Conservation (phyloP, 2,888 invertebrate species). For the Mycogona germanica region DNA sequence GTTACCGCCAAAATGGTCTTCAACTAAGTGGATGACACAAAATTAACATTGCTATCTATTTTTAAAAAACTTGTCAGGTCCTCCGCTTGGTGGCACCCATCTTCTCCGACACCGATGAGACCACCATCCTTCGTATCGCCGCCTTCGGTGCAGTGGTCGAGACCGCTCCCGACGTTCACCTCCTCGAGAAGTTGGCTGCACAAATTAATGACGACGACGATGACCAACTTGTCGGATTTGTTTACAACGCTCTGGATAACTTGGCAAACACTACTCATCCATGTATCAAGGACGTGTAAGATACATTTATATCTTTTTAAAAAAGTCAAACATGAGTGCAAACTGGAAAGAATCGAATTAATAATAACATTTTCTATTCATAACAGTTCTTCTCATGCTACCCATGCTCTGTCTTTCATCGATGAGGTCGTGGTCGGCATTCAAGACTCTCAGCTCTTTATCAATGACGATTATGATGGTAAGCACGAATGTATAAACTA, state of each 20-base stretch:
- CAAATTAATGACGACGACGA: conserved; percentile 6
- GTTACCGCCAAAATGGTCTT: background rate
- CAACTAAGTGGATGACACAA: background rate
- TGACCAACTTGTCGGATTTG: conserved; percentile 3
- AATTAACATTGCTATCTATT: background rate
- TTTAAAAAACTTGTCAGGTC: background rate
- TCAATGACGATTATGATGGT: conserved; percentile 2
- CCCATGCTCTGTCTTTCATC: background rate
- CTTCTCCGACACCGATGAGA: background rate
- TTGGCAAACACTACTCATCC: conserved; percentile 10
- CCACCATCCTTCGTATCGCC: conserved; percentile 1
- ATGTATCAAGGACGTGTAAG: conserved; percentile 10
- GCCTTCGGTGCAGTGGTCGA: background rate
- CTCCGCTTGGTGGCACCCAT: background rate
- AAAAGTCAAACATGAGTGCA: no score
- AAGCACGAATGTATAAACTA: background rate
- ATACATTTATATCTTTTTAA: no score
- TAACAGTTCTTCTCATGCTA: conserved; percentile 9
- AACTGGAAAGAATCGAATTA: no score
- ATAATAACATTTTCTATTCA: background rate
- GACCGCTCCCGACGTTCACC: background rate
- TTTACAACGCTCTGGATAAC: background rate
- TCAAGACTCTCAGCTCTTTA: conserved; percentile 6
- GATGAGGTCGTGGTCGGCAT: conserved; percentile 2
- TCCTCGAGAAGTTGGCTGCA: conserved; percentile 5